Evolutionary conservation across 1,140 invertebrate species (phyloP), one percentile per base, ranked within the genome.

Genomic region (Marisa cornuarietis): DNA sequence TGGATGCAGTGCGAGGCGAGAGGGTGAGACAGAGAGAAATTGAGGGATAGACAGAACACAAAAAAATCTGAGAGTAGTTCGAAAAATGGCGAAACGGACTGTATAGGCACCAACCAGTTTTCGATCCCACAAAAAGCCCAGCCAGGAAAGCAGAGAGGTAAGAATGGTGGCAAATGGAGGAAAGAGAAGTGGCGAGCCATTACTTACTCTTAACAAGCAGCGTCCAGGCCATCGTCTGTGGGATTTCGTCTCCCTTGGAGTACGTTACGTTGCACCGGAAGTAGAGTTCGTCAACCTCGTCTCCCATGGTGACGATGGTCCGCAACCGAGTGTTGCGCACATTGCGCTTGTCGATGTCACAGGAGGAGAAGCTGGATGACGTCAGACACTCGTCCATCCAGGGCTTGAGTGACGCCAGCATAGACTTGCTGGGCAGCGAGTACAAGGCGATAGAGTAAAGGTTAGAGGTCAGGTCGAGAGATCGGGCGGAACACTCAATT

Each of bases 311-410:
- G 22, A 74, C 72, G 22, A 74, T 74, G 24, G 22, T 74, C 54
- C 49, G 42, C 72, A 74, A 24, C 51, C 31, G n/a, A 20, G 42
- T 74, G 22, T 24, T 52, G 52, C 72, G 72, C 20, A 31, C 42
- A 52, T 24, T 74, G 51, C 72, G 72, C 72, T 74, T 58, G 54
- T 74, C 72, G 52, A 74, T 61, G 72, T 62, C 52, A 20, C 72
- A 74, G 7, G 72, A 74, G n/a, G 72, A 61, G 26, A 74, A 74
- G 22, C 42, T 74, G 18, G n/a, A 26, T 5, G 72, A 74, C n/a
- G 72, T 74, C 72, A 74, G 72, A 14, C 72, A 74, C 72, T 74
- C 72, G 54, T 74, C 72, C 54, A 61, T 74, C 72, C 72, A 74
- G 13, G 72, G 72, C 13, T 52, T 22, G 22, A 74, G 72, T 8